Percentiles rank a stretch among this genome's conserved stretches.
Evolutionary conservation across 1,140 invertebrate genomes (phyloP).

Genomic region (Paracyclopina nana): DNA sequence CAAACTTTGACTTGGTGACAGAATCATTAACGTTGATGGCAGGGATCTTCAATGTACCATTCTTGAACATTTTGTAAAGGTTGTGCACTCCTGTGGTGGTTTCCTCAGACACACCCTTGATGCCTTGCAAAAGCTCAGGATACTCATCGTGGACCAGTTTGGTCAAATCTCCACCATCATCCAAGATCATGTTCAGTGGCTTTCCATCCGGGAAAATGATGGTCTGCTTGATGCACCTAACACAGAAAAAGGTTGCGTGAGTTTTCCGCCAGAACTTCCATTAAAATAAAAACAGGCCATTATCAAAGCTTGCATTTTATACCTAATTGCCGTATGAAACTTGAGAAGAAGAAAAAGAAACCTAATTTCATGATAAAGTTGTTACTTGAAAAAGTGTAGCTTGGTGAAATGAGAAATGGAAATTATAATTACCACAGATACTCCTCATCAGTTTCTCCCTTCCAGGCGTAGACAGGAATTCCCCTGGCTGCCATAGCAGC

Average conservation of each 20-base stretch:
- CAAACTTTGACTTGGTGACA: constrained; percentile 99
- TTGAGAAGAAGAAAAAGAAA: too few relatives aligned
- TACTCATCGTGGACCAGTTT: constrained; percentile 85
- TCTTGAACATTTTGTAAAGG: constrained; percentile 83
- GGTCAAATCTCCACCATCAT: constrained; percentile 97
- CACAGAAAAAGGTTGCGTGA: too few relatives aligned
- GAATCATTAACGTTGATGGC: constrained; percentile 97
- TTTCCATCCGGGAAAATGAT: constrained; percentile 49
- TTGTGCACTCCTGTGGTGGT: constrained; percentile 99
- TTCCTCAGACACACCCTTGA: constrained; percentile 87
- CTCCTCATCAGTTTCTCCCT: constrained; percentile 98
- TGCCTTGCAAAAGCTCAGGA: constrained; percentile 58
- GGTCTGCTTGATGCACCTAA: constrained; percentile 98
- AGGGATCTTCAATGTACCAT: constrained; percentile 68
- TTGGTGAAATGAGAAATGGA: too few relatives aligned
- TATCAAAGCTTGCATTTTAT: too few relatives aligned
- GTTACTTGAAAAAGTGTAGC: too few relatives aligned
- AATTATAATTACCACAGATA: too few relatives aligned
- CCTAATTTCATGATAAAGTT: too few relatives aligned
- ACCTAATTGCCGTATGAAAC: too few relatives aligned
- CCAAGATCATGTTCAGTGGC: constrained; percentile 93
- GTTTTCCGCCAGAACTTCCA: too few relatives aligned
- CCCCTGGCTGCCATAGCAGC: constrained; percentile 89
- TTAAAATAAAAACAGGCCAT: too few relatives aligned
- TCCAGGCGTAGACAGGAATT: constrained; percentile 99